phyloP scores from a whole-genome alignment of 2,888 invertebrate genomes.

The Horisme vitalbata region DNA sequence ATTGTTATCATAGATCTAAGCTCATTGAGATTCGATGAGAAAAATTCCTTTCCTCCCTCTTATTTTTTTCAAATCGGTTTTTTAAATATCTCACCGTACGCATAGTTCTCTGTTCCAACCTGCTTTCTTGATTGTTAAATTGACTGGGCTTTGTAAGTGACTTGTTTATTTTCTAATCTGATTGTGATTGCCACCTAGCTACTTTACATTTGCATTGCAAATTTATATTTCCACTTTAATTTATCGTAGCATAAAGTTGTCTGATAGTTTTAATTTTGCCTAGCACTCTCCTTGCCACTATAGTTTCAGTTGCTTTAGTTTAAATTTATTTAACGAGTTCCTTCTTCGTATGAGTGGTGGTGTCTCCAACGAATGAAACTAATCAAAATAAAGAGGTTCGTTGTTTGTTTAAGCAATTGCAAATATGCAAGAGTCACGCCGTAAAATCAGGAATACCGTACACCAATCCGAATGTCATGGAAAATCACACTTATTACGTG shows the following conservation, averaged over 20 bases:
- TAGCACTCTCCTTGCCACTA: no score
- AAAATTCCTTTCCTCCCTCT: slow-evolving; percentile 22
- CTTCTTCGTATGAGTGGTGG: no score
- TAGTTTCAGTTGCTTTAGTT: no score
- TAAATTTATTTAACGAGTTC: no score
- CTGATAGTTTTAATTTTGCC: background rate
- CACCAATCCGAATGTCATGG: slow-evolving; percentile 17
- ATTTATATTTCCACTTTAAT: slow-evolving; percentile 15
- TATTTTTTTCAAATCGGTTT: no score
- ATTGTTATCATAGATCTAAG: slow-evolving; percentile 35
- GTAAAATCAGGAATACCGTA: slow-evolving; percentile 5
- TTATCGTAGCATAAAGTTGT: background rate
- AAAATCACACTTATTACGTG: slow-evolving; percentile 36
- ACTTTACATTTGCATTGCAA: slow-evolving; percentile 14
- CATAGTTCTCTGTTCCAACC: background rate
- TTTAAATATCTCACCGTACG: no score
- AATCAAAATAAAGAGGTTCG: background rate
- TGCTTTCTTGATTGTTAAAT: background rate
- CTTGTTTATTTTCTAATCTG: slow-evolving; percentile 21
- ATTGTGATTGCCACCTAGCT: slow-evolving; percentile 16
- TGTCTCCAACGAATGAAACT: no score
- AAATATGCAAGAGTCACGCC: background rate
- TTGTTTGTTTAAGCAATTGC: background rate
- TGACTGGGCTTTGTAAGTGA: slow-evolving; percentile 15
- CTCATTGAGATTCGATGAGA: slow-evolving; percentile 32